A percentile compares a stretch with the other conserved stretches of the same genome.
Evolutionary conservation across 2,113 vertebrate genomes (phyloP).

Genomic region (Gambusia affinis): DNA sequence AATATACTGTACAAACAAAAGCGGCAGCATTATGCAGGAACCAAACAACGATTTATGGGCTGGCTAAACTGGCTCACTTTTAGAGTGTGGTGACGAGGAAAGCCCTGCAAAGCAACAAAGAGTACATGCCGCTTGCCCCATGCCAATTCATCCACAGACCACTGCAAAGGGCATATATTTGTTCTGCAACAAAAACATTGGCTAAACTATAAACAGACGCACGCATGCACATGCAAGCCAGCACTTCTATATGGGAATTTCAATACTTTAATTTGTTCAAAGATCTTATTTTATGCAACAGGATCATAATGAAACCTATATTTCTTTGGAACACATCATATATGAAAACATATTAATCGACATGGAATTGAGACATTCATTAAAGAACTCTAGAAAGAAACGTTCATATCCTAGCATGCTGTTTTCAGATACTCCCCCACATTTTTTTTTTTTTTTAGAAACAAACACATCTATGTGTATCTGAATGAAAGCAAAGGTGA

Average conservation of each 20-base stretch:
- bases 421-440: conserved; percentile 5
- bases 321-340: conserved; percentile 7
- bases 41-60: conserved; percentile 47
- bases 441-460: conserved; percentile 20
- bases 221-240: conserved; percentile 7
- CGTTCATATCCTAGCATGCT: conserved; percentile 7
- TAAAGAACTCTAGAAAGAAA: conserved; percentile 4
- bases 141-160: conserved; percentile 49
- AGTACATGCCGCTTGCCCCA: conserved; percentile 43
- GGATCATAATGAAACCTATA: neutral
- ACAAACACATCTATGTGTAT: conserved; percentile 36
- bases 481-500: conserved; percentile 20
- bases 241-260: neutral
- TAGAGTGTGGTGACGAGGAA: conserved; percentile 43
- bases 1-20: conserved; percentile 52
- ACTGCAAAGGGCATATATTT: conserved; percentile 34
- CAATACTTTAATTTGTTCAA: neutral
- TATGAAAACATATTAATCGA: neutral
- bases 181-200: conserved; percentile 52
- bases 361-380: neutral
- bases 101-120: conserved; percentile 40
- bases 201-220: conserved; percentile 33
- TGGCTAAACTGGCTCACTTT: conserved; percentile 35
- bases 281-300: neutral
- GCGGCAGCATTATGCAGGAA: conserved; percentile 20